phyloP scores from a whole-genome alignment of 2,888 invertebrate genomes.

The Drosophila basisetae region DNA sequence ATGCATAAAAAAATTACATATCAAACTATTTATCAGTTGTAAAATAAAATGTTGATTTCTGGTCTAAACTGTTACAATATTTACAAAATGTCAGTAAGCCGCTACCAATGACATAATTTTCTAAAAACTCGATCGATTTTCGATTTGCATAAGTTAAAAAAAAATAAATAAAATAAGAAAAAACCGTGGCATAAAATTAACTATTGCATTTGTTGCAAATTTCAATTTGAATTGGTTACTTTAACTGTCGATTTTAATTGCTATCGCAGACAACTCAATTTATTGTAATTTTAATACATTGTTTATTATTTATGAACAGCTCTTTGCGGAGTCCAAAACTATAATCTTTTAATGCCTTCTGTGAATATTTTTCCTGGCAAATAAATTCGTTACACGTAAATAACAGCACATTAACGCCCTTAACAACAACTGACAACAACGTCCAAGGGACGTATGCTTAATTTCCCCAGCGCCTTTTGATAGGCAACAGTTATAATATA shows the following conservation, averaged over 20 bases:
- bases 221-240: neutral
- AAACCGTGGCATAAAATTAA: neutral
- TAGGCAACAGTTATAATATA: slow-evolving; percentile 9
- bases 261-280: slow-evolving; percentile 18
- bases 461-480: slow-evolving; percentile 11
- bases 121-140: neutral
- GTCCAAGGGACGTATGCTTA: slow-evolving; percentile 34
- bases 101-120: neutral
- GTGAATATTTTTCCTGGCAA: slow-evolving; percentile 14
- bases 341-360: slow-evolving; percentile 2
- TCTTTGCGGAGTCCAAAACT: neutral
- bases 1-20: neutral
- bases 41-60: neutral
- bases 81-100: neutral
- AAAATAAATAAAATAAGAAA: neutral
- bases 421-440: neutral
- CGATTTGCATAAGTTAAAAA: neutral
- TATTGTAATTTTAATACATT: slow-evolving; percentile 32
- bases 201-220: neutral
- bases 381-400: slow-evolving; percentile 14
- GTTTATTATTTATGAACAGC: slow-evolving; percentile 10
- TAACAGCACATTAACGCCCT: slow-evolving; percentile 25
- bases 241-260: slow-evolving; percentile 12
- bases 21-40: neutral
- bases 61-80: neutral